A percentile compares a stretch with the other conserved stretches of the same genome.
Evolutionary conservation across 2,888 invertebrate species (phyloP).

Genomic region (Pseudeuparius sepicola): DNA sequence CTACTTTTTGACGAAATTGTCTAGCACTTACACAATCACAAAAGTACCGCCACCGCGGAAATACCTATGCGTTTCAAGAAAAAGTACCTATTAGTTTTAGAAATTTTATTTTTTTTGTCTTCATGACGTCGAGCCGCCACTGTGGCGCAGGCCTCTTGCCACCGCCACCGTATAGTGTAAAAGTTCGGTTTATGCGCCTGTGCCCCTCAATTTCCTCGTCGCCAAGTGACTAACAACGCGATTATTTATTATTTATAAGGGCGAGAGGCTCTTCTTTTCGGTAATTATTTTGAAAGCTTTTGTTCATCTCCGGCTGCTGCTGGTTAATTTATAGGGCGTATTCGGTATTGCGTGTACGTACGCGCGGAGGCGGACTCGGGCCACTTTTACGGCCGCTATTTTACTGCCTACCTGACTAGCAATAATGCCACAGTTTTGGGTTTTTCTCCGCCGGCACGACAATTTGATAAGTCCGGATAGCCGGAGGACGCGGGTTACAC

Average conservation of each 20-base stretch:
- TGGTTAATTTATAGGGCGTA: constrained; percentile 30
- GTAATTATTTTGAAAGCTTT: constrained; percentile 35
- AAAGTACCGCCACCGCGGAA: too few relatives aligned
- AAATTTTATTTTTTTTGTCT: too few relatives aligned
- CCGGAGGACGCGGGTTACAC: constrained; percentile 20
- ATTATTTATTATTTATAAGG: constrained; percentile 33
- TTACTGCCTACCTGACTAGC: too few relatives aligned
- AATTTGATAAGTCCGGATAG: constrained; percentile 11
- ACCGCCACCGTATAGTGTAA: too few relatives aligned
- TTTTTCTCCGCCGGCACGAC: too few relatives aligned
- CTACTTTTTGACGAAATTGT: too few relatives aligned
- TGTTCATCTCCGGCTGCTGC: constrained; percentile 29
- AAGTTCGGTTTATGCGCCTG: constrained; percentile 14
- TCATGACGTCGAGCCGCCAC: too few relatives aligned
- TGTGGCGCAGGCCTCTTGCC: too few relatives aligned
- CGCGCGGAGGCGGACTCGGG: constrained; percentile 4
- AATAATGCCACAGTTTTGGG: too few relatives aligned
- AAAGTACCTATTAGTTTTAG: too few relatives aligned
- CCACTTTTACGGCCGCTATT: neutral
- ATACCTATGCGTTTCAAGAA: too few relatives aligned
- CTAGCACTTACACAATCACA: too few relatives aligned
- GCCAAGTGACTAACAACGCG: constrained; percentile 33
- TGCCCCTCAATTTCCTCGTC: constrained; percentile 22
- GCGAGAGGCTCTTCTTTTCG: constrained; percentile 29
- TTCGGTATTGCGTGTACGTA: constrained; percentile 21